phyloP scores from a whole-genome alignment of 2,113 vertebrate species.

The Tetrao urogallus region DNA sequence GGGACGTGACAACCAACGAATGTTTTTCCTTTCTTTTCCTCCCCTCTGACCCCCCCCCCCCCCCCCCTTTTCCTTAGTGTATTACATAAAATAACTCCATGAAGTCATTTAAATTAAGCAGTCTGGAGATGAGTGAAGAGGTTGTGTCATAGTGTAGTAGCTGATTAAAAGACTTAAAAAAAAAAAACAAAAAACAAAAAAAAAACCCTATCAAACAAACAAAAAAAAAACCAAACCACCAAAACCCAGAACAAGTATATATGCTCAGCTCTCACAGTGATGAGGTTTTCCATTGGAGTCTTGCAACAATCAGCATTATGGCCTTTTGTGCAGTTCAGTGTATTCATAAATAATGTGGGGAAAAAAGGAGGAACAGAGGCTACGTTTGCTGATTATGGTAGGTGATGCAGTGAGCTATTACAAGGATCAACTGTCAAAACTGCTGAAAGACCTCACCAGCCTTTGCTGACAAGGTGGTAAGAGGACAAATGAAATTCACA shows the following conservation, averaged over 20 bases:
- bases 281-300: background rate
- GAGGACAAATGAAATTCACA: background rate
- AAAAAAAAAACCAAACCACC: rapidly evolving
- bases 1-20: background rate
- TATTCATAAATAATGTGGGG: background rate
- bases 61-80: background rate
- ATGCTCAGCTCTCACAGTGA: background rate
- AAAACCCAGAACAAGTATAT: too few relatives aligned
- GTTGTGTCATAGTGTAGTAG: background rate
- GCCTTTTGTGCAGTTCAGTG: rapidly evolving
- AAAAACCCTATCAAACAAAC: background rate
- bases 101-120: background rate
- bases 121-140: background rate
- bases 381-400: background rate
- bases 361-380: background rate
- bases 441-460: background rate
- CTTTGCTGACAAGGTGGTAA: slow-evolving; percentile 14
- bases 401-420: background rate
- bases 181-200: rapidly evolving
- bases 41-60: too few relatives aligned
- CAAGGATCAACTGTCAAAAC: background rate
- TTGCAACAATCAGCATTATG: background rate
- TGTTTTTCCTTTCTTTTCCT: too few relatives aligned
- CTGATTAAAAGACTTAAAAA: background rate
- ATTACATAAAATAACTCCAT: background rate